Percentiles rank a stretch among this genome's conserved stretches.
phyloP scores from a whole-genome alignment of 2,113 vertebrate species.

The Psammodynastes pulverulentus region DNA sequence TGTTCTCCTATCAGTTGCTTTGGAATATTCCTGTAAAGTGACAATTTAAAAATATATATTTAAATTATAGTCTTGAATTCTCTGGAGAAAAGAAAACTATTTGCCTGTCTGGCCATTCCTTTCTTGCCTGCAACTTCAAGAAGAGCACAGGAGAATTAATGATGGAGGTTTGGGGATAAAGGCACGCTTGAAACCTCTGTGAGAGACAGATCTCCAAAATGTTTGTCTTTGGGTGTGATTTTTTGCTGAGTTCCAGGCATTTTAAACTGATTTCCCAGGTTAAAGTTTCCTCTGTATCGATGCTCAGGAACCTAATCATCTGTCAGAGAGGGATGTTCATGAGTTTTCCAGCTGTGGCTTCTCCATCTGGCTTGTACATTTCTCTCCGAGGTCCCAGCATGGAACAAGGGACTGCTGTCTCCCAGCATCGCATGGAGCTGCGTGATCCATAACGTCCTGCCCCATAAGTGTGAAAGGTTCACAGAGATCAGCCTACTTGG shows the following conservation, averaged over 20 bases:
- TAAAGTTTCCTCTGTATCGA: not conserved
- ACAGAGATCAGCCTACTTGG: not conserved
- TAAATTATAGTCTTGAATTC: too few relatives aligned
- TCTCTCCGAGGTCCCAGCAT: not conserved
- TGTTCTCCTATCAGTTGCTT: too few relatives aligned
- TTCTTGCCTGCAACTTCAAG: not conserved
- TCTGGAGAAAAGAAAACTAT: not conserved
- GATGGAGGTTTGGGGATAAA: not conserved
- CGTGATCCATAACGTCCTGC: not conserved
- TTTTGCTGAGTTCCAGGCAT: too few relatives aligned
- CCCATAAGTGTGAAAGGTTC: not conserved
- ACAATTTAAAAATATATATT: too few relatives aligned
- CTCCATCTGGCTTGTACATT: not conserved
- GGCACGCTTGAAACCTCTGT: too few relatives aligned
- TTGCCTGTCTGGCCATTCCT: not conserved
- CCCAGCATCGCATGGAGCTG: not conserved
- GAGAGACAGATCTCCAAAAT: not conserved
- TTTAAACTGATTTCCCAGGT: not conserved
- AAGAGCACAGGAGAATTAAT: too few relatives aligned
- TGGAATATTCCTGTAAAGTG: too few relatives aligned
- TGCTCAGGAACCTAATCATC: not conserved
- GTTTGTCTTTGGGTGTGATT: not conserved
- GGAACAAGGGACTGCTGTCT: slow-evolving; percentile 2
- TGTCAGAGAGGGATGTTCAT: not conserved
- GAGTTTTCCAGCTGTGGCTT: not conserved